Evolutionary conservation across 2,888 invertebrate species (phyloP), one percentile per base, ranked within the genome.

Genomic region (Dicyrtoma fusca): DNA sequence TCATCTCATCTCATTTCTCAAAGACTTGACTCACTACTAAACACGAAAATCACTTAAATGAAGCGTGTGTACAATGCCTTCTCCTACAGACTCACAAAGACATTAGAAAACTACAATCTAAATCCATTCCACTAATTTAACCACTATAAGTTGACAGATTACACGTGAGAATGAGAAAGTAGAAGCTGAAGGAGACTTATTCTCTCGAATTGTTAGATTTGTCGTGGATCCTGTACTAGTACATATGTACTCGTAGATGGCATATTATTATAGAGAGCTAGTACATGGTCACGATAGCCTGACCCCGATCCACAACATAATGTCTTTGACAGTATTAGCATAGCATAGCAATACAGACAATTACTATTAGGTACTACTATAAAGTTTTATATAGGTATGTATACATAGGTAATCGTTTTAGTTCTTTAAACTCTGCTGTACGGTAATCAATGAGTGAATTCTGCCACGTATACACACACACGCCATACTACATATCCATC

Each of bases 51-150:
- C 11, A 53, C 53, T 19, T 19, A 19, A 49, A n/a, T 49, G 49
- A n/a, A 49, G 17, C 14, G 13, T 49, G n/a, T 17, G 17, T 11
- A 49, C 49, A n/a, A n/a, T 14, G 17, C 3, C 14, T 49, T n/a
- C n/a, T n/a, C n/a, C 5, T 49, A 49, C 49, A 49, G 3, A 11
- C 45, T 5, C 34, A 34, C 34, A 34, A 34, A 34, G 34, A 34
- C 34, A 34, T 34, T 34, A 34, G 34, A 34, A 34, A 34, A 34
- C 4, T 17, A 53, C 53, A 53, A 53, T 61, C 17, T 61, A 25
- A 61, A 26, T 57, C 57, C 57, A 57, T 57, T 57, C 14, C 57
- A 57, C 57, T 26, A 57, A 57, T 26, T 26, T 26, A 23, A 19
- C 55, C 57, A 11, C 25, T 61, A 34, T 17, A 53, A 53, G 34